Evolutionary conservation across 2,888 invertebrate species (phyloP), one percentile per base, ranked within the genome.

Genomic region (Micoletzkya japonica): DNA sequence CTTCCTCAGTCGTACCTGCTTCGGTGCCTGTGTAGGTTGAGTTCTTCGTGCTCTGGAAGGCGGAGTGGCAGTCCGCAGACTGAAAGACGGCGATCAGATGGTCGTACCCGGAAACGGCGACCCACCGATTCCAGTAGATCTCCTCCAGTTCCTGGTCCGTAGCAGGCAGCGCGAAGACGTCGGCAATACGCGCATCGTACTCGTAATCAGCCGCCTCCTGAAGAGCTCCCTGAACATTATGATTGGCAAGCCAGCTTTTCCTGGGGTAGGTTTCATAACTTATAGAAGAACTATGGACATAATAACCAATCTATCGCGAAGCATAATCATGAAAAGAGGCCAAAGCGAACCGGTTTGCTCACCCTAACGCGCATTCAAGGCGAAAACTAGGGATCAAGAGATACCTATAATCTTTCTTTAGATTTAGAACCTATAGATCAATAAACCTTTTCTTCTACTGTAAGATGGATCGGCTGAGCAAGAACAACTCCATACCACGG

Each of bases 121-220:
- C 10, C 10, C 20, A 66, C 64, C 64, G 52, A 36, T 28, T 28
- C 36, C 54, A 32, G 17, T 52, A 52, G 32, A 66, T 17, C 20
- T 66, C 37, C 28, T 52, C 54, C 54, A 66, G 28, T 37, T 66
- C 64, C 10, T 24, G n/a, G 54, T 66, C 64, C 0, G 54, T 44
- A 20, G 64, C 64, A 20, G 64, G 64, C 1, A 66, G 54, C 4
- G 26, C 24, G 54, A 54, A 66, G 17, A 36, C 34, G n/a, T 52
- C 36, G 4, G 64, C 64, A 4, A 66, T 66, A 10, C 37, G 24
- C 4, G 64, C 64, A 30, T 66, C 64, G 64, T 66, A 66, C 20
- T 66, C 64, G 37, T 66, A 66, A 24, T 66, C 64, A 30, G 14
- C 54, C 2, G 24, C 34, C 7, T 66, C 64, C 64, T 66, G 28